Conservation (phyloP, 2,113 vertebrate species). For the Dicrurus megarhynchus region DNA sequence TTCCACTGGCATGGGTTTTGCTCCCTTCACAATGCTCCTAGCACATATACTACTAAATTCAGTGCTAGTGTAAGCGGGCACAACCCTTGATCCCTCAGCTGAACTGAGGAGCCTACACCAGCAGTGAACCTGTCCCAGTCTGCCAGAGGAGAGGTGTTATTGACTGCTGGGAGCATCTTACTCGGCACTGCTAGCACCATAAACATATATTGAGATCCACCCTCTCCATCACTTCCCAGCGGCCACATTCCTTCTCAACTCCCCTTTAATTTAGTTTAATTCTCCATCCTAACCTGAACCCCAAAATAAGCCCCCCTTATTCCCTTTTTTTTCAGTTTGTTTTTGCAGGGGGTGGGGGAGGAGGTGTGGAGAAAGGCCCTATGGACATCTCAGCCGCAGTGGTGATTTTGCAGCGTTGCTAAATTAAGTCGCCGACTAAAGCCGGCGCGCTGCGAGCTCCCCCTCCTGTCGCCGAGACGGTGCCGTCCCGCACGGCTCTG, state of each 20-base stretch:
- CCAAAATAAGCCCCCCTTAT: background rate
- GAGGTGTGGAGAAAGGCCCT: background rate
- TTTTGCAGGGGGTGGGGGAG: background rate
- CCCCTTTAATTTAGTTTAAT: background rate
- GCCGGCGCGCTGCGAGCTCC: conserved; percentile 43
- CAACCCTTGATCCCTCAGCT: background rate
- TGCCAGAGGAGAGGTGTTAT: background rate
- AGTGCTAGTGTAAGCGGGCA: background rate
- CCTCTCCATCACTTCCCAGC: background rate
- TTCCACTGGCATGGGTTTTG: background rate
- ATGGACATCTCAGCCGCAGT: background rate
- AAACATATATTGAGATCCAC: background rate
- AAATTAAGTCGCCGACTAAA: background rate
- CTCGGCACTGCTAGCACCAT: fast-evolving
- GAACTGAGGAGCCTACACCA: background rate
- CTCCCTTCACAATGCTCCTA: background rate
- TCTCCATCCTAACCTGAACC: background rate
- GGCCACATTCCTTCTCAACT: background rate
- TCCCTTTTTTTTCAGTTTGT: background rate
- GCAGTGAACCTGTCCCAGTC: background rate
- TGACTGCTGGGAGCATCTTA: background rate
- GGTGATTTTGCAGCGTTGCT: background rate
- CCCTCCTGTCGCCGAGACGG: conserved; percentile 14
- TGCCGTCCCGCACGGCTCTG: background rate
- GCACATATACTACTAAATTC: background rate